phyloP scores from a whole-genome alignment of 2,113 vertebrate species.

The Choloepus hoffmanni region DNA sequence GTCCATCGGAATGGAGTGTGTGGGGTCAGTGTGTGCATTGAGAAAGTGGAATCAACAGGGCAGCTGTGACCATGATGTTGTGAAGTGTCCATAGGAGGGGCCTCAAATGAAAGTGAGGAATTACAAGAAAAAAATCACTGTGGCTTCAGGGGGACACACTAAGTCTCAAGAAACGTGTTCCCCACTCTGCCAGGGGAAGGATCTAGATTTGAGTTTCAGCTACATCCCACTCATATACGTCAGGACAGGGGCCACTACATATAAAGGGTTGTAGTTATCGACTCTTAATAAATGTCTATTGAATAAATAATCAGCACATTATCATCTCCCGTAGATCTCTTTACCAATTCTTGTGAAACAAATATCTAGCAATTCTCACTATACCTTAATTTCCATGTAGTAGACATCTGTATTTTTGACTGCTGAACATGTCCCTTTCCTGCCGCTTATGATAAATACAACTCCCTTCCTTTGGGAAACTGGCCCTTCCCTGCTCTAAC shows the following conservation, averaged over 20 bases:
- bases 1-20: fast-evolving
- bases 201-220: background rate
- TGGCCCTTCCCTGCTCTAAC: background rate
- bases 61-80: background rate
- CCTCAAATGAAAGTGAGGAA: background rate
- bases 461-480: background rate
- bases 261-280: background rate
- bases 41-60: background rate
- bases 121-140: background rate
- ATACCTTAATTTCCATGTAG: background rate
- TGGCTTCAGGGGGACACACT: background rate
- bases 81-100: background rate
- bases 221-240: background rate
- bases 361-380: background rate
- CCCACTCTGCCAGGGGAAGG: background rate
- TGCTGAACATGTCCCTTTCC: background rate
- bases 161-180: background rate
- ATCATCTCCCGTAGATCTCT: background rate
- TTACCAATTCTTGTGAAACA: background rate
- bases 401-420: background rate
- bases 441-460: background rate
- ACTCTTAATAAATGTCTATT: background rate
- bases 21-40: background rate
- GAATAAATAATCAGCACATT: background rate
- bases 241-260: background rate